phyloP scores from a whole-genome alignment of 2,888 invertebrate genomes.

The Cataglyphis cursor region DNA sequence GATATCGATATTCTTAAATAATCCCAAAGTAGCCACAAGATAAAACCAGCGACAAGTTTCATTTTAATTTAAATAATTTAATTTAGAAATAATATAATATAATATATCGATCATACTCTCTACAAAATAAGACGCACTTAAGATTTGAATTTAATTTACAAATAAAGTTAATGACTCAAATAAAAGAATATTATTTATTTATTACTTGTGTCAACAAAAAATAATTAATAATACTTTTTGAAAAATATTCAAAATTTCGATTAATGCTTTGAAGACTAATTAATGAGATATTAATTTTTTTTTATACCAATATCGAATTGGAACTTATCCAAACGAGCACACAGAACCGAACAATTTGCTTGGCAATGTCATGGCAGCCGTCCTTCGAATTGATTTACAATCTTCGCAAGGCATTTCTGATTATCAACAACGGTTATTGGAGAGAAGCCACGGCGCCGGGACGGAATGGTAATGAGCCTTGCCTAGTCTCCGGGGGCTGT shows the following conservation, averaged over 20 bases:
- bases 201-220: neutral
- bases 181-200: neutral
- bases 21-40: neutral
- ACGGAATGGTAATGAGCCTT: conserved; percentile 68
- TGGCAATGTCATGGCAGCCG: neutral
- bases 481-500: conserved; percentile 57
- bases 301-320: neutral
- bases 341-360: neutral
- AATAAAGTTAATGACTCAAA: neutral
- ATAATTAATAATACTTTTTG: neutral
- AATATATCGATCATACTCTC: neutral
- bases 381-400: conserved; percentile 40
- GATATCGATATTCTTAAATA: conserved; percentile 7
- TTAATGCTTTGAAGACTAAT: neutral
- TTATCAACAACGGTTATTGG: conserved; percentile 73
- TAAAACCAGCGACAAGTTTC: neutral
- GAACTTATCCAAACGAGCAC: neutral
- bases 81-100: neutral
- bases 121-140: neutral
- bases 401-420: conserved; percentile 64
- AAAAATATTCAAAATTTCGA: neutral
- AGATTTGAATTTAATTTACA: neutral
- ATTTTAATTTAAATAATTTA: neutral
- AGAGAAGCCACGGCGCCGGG: conserved; percentile 2
- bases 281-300: neutral